A percentile compares a stretch with the other conserved stretches of the same genome.
These are phyloP conservation scores for Polyodon spathula DNA, from an alignment of 2,113 vertebrate genomes.

Conservation along the genomic window DNA sequence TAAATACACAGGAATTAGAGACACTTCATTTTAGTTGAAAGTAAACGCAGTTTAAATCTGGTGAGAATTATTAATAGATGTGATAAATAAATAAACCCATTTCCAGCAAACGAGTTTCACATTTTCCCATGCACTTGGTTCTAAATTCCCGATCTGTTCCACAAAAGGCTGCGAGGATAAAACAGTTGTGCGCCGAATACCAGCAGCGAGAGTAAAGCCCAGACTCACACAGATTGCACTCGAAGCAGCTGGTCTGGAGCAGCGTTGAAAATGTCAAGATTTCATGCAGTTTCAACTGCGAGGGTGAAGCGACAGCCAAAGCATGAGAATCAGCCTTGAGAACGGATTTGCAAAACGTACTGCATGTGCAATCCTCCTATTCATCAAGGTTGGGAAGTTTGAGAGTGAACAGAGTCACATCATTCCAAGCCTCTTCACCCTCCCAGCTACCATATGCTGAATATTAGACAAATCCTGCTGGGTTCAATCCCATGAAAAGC, in stretches of 20 bases:
- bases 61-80: too few relatives aligned
- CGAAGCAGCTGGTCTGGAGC: conserved; percentile 1
- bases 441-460: conserved; percentile 5
- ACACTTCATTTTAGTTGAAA: too few relatives aligned
- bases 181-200: conserved; percentile 6
- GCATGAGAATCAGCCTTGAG: too few relatives aligned
- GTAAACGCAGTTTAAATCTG: too few relatives aligned
- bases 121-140: conserved; percentile 6
- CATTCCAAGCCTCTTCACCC: background rate
- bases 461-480: conserved; percentile 6
- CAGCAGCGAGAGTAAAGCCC: background rate
- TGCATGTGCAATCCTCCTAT: too few relatives aligned
- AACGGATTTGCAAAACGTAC: too few relatives aligned
- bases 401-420: too few relatives aligned
- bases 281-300: background rate
- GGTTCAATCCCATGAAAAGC: conserved; percentile 18
- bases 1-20: too few relatives aligned
- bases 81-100: too few relatives aligned
- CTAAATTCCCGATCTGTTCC: background rate
- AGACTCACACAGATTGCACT: background rate
- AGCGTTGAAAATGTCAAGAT: background rate
- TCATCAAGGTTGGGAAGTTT: too few relatives aligned
- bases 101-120: too few relatives aligned
- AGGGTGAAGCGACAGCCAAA: background rate
- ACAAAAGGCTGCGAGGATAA: background rate